Percentiles rank a stretch among this genome's conserved stretches.
phyloP scores from a whole-genome alignment of 2,888 invertebrate species.

The Nomada fabriciana region DNA sequence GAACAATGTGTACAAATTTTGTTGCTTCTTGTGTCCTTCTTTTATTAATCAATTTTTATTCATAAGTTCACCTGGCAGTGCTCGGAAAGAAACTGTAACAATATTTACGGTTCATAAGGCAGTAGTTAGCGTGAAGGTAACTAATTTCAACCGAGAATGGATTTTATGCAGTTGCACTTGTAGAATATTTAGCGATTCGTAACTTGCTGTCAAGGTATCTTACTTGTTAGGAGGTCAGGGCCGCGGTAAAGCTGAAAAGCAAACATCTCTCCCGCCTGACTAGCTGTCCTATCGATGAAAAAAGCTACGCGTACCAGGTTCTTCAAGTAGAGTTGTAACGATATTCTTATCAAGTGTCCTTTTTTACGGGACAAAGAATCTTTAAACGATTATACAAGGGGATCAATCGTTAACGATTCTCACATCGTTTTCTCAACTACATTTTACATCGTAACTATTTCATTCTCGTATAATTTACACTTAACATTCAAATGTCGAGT shows the following conservation, averaged over 20 bases:
- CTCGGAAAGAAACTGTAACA: neutral
- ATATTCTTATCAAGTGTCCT: constrained; percentile 37
- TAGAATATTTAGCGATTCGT: constrained; percentile 20
- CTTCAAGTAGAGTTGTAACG: constrained; percentile 29
- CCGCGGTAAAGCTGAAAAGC: constrained; percentile 63
- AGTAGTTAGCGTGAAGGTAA: neutral
- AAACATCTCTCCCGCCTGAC: constrained; percentile 57
- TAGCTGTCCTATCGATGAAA: constrained; percentile 39
- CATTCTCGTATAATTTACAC: neutral
- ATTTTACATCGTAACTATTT: constrained; percentile 31
- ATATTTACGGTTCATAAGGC: neutral
- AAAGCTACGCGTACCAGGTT: constrained; percentile 28
- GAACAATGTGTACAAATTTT: neutral
- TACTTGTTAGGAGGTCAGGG: constrained; percentile 69
- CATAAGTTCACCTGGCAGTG: neutral
- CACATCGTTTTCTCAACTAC: constrained; percentile 5
- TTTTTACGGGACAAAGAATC: neutral
- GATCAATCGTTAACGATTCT: neutral
- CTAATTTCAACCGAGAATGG: neutral
- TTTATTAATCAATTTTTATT: neutral
- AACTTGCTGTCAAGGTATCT: constrained; percentile 43
- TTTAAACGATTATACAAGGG: neutral
- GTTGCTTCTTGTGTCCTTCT: neutral
- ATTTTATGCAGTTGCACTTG: neutral
- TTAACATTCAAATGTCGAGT: too few species aligned